Percentiles rank a stretch among this genome's conserved stretches.
phyloP scores from a whole-genome alignment of 1,140 invertebrate genomes.

The Zaprionus davidi region DNA sequence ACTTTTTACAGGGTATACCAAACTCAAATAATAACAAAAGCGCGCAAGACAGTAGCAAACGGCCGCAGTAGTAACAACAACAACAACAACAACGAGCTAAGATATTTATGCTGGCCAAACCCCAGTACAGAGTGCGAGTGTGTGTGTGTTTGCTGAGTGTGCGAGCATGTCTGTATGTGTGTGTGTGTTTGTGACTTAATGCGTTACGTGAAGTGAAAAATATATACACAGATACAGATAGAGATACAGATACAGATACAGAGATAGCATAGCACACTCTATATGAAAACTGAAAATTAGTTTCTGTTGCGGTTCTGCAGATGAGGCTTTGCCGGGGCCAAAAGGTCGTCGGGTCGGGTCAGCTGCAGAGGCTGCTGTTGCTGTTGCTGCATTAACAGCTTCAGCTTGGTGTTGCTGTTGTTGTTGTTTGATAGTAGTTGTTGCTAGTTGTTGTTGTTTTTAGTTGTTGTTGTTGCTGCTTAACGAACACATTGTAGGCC shows the following conservation, averaged over 20 bases:
- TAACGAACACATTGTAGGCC: constrained; percentile 73
- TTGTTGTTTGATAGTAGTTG: constrained; percentile 25
- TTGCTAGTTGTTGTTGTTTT: constrained; percentile 9
- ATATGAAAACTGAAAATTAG: constrained; percentile 72
- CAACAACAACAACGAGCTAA: constrained; percentile 17
- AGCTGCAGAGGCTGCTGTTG: constrained; percentile 17
- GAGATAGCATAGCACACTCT: constrained; percentile 11
- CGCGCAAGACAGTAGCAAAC: constrained; percentile 70
- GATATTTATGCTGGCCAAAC: constrained; percentile 47
- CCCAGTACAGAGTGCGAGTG: constrained; percentile 6
- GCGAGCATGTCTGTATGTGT: constrained; percentile 7
- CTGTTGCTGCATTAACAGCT: constrained; percentile 12
- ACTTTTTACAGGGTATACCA: constrained; percentile 54
- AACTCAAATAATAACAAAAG: constrained; percentile 77
- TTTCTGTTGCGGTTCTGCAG: constrained; percentile 56
- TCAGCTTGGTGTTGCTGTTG: constrained; percentile 4
- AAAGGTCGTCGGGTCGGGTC: constrained; percentile 47
- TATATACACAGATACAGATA: constrained; percentile 6
- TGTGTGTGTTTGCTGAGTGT: constrained; percentile 15
- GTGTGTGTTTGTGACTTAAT: constrained; percentile 43
- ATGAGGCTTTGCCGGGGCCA: constrained; percentile 4
- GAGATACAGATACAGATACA: constrained; percentile 12
- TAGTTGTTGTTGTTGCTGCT: constrained; percentile 20
- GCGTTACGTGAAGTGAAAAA: constrained; percentile 68
- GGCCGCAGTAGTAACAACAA: constrained; percentile 26